Evolutionary conservation across 2,888 invertebrate species (phyloP).

Genomic region (Gerris lacustris): DNA sequence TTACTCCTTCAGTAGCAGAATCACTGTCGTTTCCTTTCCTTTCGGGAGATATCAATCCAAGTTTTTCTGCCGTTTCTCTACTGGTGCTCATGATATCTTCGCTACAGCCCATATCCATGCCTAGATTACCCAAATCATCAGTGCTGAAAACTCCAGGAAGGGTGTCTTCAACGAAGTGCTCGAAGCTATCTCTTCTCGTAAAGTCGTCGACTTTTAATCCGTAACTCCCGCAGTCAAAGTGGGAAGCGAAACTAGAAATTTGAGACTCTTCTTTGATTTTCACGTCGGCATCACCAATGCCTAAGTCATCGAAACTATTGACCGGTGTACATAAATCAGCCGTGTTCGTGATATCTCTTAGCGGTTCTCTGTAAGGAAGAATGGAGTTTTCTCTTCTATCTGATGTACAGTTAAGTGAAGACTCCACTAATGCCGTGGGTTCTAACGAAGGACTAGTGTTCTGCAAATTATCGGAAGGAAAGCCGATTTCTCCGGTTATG

Average conservation of each 20-base stretch:
- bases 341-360: neutral
- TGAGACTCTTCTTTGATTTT: neutral
- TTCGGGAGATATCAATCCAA: neutral
- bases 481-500: neutral
- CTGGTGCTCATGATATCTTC: neutral
- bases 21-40: neutral
- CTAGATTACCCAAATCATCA: neutral
- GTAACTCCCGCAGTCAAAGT: neutral
- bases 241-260: neutral
- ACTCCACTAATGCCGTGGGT: neutral
- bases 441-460: neutral
- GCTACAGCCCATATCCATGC: neutral
- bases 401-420: neutral
- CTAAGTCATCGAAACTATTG: neutral
- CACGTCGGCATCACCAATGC: neutral
- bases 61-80: neutral
- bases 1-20: neutral
- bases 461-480: neutral
- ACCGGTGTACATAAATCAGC: neutral
- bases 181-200: neutral
- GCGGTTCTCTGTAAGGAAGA: neutral
- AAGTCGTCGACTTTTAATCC: constrained; percentile 4
- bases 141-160: neutral
- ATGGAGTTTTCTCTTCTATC: neutral
- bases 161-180: neutral